A percentile compares a stretch with the other conserved stretches of the same genome.
Conservation (phyloP, 2,113 vertebrate species). For the Platanista minor region DNA sequence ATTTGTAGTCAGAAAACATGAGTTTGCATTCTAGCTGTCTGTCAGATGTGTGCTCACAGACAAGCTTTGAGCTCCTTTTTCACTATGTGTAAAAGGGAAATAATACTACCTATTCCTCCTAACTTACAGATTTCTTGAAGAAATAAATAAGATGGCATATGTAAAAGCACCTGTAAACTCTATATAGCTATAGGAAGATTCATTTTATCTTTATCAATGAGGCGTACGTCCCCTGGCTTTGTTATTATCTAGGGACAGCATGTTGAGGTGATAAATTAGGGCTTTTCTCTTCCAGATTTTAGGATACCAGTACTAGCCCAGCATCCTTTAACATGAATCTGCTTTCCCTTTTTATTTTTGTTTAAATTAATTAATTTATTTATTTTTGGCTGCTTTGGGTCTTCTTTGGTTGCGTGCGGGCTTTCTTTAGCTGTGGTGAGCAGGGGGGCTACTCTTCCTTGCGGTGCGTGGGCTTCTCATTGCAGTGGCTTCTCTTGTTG, state of each 20-base stretch:
- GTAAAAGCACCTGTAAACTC: not conserved
- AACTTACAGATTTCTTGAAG: not conserved
- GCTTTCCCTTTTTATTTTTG: not conserved
- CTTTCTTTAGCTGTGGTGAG: no score
- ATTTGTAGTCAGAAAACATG: not conserved
- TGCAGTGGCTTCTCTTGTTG: no score
- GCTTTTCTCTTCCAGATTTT: not conserved
- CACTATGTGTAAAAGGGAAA: not conserved
- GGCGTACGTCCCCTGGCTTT: not conserved
- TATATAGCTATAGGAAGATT: not conserved
- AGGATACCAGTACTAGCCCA: not conserved
- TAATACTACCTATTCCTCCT: not conserved
- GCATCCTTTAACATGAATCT: not conserved
- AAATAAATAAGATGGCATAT: not conserved
- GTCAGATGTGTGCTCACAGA: not conserved
- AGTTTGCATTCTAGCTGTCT: not conserved
- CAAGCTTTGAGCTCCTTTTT: not conserved
- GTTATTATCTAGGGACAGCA: not conserved
- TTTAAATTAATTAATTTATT: no score
- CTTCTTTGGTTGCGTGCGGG: fast-evolving
- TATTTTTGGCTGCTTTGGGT: no score
- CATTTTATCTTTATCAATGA: not conserved
- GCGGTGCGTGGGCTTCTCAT: no score
- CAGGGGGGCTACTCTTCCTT: no score
- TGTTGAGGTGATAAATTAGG: not conserved